These are phyloP conservation scores for Cephus sareptanus DNA, from an alignment of 2,888 invertebrate species.

Conservation along the genomic window DNA sequence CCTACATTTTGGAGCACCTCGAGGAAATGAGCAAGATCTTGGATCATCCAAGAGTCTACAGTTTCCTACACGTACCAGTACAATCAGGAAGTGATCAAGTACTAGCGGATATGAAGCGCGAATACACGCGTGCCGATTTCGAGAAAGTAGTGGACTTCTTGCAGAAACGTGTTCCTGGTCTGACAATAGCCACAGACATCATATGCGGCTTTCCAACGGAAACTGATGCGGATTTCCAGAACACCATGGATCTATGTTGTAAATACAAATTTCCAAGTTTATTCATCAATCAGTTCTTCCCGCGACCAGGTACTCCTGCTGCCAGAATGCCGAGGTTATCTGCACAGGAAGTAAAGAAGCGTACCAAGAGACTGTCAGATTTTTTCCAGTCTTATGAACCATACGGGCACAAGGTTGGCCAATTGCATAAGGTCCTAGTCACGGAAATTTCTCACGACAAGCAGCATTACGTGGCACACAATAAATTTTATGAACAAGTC, in stretches of 20 bases:
- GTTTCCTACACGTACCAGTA: conserved; percentile 97
- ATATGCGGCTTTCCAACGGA: conserved; percentile 99
- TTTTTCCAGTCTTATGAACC: conserved; percentile 91
- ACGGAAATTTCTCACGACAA: conserved; percentile 95
- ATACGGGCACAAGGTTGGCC: conserved; percentile 77
- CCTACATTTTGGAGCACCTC: conserved; percentile 95
- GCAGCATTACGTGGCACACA: conserved; percentile 92
- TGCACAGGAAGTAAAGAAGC: conserved; percentile 86
- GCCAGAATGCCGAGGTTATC: conserved; percentile 89
- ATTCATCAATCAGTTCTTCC: conserved; percentile 98
- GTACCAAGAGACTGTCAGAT: conserved; percentile 89
- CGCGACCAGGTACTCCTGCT: conserved; percentile 95
- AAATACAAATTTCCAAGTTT: conserved; percentile 92
- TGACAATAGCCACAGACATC: conserved; percentile 97
- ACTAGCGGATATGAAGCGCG: conserved; percentile 94
- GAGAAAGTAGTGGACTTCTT: conserved; percentile 88
- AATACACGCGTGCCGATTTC: conserved; percentile 92
- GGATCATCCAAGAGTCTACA: conserved; percentile 89
- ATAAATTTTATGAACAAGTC: conserved; percentile 94
- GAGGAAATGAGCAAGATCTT: conserved; percentile 90
- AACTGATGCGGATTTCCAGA: conserved; percentile 88
- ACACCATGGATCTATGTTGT: conserved; percentile 84
- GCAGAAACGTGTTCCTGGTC: conserved; percentile 81
- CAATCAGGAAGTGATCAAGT: conserved; percentile 98
- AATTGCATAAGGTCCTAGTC: conserved; percentile 83